Base-by-base conservation (phyloP, 2,797 vertebrate genomes). In the Ceryle rudis region DNA sequence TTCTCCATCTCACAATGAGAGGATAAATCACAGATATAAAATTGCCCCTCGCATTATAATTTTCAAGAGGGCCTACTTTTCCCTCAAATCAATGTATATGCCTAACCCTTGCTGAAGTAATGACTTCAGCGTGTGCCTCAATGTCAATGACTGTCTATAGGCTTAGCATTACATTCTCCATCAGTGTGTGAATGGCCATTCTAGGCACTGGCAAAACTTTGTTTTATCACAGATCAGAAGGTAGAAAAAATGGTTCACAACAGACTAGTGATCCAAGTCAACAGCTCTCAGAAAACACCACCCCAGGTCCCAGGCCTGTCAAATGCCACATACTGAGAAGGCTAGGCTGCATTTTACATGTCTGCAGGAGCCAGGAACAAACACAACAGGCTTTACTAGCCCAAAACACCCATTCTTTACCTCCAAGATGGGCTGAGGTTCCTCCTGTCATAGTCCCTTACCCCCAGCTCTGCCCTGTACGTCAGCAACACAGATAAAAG, bases 311-410 rank as follows among this genome's bases (percentile, higher is more conserved):
- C 33, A 79, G 22, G 37, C 44, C 64, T 44, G 39, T 58, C 31
- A 74, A 80, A 17, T 20, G 22, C 25, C 72, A 23, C 3, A 0
- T 15, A 60, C 28, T 37, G 31, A 79, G 44, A 11, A 51, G 16
- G 9, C 35, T 75, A 31, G 29, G 37, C 23, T 62, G 65, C 9
- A 31, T 21, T 82, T 66, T 67, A 49, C 33, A 28, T 0, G 2
- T 35, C 8, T 2, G 0, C 0, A 8, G 41, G 4, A 17, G 13
- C 22, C 46, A 67, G 31, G 11, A 55, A 72, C 0, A 0, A 21
- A 44, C 12, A 16, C 11, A 46, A 6, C 18, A 44, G 14, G 14
- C 5, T 60, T 35, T 1, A 0, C n/a, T 25, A 19, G 9, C 19
- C 37, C 3, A 1, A 57, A 69, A 16, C 2, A 0, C 22, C 46